These are phyloP conservation scores for Hirtodrosophila duncani DNA, from an alignment of 2,888 invertebrate species.

Conservation along the genomic window DNA sequence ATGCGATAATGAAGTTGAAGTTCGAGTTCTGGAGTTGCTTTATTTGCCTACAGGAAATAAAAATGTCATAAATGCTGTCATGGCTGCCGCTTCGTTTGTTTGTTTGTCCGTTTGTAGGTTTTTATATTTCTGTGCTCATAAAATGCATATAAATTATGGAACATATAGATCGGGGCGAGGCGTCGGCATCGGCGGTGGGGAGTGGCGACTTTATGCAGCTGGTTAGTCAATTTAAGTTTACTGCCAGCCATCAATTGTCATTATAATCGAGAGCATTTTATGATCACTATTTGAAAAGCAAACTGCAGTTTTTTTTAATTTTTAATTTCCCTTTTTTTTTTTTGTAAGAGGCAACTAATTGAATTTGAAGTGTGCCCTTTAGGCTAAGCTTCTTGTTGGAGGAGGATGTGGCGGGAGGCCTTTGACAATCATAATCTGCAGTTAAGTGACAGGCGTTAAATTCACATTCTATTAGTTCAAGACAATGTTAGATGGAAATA, in stretches of 20 bases:
- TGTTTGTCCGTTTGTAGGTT: too few species aligned
- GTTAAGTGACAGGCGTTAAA: constrained; percentile 22
- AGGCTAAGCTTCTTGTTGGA: constrained; percentile 6
- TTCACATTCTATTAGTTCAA: constrained; percentile 16
- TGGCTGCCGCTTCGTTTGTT: constrained; percentile 37
- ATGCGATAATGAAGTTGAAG: constrained; percentile 57
- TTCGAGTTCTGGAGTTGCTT: constrained; percentile 42
- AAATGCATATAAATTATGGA: constrained; percentile 51
- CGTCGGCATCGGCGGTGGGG: neutral
- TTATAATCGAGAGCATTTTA: constrained; percentile 43
- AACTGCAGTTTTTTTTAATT: constrained; percentile 9
- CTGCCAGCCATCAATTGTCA: constrained; percentile 33
- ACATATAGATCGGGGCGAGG: neutral
- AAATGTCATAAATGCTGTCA: constrained; percentile 64
- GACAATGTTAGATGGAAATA: too few species aligned
- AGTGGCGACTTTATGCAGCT: constrained; percentile 41
- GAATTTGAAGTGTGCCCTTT: constrained; percentile 38
- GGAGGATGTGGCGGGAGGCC: neutral
- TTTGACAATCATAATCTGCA: constrained; percentile 31
- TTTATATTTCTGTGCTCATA: constrained; percentile 10
- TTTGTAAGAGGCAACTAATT: constrained; percentile 49
- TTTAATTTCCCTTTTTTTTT: neutral
- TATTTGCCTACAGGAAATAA: constrained; percentile 66
- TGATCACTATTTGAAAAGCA: constrained; percentile 7
- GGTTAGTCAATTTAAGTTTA: constrained; percentile 54